phyloP scores from a whole-genome alignment of 2,113 vertebrate species.

The Sylvia atricapilla region DNA sequence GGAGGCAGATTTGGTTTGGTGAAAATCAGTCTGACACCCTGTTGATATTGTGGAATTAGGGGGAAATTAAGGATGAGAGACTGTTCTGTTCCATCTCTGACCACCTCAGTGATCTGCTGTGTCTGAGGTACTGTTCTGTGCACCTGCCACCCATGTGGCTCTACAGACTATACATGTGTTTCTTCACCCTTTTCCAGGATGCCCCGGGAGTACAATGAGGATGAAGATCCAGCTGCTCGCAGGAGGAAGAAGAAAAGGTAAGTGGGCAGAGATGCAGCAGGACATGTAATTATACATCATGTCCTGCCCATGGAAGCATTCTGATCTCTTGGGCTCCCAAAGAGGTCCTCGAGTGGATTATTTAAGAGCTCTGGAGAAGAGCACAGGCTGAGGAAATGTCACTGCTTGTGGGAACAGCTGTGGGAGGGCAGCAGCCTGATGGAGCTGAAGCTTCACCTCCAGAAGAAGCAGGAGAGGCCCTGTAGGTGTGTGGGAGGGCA shows the following conservation, averaged over 20 bases:
- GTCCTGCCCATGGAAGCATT: rapidly evolving
- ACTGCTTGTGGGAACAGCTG: not conserved
- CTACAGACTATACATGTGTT: not conserved
- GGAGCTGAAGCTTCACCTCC: not conserved
- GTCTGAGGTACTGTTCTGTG: not conserved
- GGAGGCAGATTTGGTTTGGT: not conserved
- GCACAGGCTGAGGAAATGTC: not conserved
- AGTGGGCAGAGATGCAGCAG: not conserved
- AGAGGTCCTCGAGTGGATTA: not conserved
- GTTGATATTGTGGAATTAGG: not conserved
- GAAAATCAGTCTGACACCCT: not conserved
- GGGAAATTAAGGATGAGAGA: not conserved
- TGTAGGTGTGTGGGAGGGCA: not conserved
- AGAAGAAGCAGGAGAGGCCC: not conserved
- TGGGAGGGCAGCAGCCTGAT: not conserved
- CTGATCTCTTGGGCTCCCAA: not conserved
- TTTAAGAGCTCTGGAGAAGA: not conserved
- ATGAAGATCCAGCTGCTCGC: conserved; percentile 96
- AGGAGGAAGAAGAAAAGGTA: conserved; percentile 97
- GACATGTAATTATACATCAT: rapidly evolving
- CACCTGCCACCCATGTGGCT: not conserved
- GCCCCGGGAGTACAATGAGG: conserved; percentile 98
- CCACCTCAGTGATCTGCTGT: rapidly evolving
- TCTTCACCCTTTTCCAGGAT: conserved; percentile 77
- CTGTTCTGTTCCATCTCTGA: not conserved